Evolutionary conservation across 2,797 vertebrate species (phyloP).

Genomic region (Pteropus rufus): DNA sequence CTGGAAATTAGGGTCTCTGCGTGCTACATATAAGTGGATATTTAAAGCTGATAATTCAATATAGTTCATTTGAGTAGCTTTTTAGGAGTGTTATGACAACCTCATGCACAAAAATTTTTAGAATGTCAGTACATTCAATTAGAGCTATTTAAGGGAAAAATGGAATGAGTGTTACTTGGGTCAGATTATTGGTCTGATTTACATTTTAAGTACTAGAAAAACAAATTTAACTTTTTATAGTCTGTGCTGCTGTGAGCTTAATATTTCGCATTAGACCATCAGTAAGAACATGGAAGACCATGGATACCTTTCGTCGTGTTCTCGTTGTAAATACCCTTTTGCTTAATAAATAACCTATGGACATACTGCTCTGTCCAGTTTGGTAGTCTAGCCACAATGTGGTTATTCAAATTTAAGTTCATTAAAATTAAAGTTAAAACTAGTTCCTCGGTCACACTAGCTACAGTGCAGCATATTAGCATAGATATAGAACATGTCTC

Average conservation of each 20-base stretch:
- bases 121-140: not conserved
- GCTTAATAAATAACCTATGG: not conserved
- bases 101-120: not conserved
- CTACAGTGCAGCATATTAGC: not conserved
- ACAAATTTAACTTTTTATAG: not conserved
- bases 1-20: not conserved
- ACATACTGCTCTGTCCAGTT: not conserved
- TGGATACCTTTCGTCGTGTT: not conserved
- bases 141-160: not conserved
- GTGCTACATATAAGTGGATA: not conserved
- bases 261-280: not conserved
- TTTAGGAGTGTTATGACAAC: not conserved
- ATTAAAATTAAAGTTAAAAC: conserved; percentile 18
- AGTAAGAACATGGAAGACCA: not conserved
- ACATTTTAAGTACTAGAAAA: conserved; percentile 12
- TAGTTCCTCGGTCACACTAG: not conserved
- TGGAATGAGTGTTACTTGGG: not conserved
- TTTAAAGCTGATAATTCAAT: not conserved
- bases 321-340: not conserved
- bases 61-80: not conserved
- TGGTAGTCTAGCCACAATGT: not conserved
- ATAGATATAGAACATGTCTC: not conserved
- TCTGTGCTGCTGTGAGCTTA: not conserved
- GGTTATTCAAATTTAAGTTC: not conserved
- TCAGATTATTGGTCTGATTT: conserved; percentile 3